Base-by-base conservation (phyloP, 1,140 invertebrate genomes). In the Drosophila teissieri region DNA sequence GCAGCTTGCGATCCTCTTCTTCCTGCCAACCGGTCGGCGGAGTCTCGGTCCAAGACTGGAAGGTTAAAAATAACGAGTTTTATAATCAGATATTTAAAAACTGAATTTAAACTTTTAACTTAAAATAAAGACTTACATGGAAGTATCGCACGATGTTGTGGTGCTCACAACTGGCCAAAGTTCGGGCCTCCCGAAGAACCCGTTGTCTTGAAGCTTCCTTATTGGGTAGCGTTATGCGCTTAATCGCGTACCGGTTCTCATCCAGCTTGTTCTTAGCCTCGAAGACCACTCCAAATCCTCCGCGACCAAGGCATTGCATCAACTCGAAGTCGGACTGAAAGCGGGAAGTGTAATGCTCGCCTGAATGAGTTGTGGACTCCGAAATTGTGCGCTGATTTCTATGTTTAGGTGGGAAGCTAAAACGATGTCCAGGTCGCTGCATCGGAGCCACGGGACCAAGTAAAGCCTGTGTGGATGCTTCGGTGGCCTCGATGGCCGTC, bases 281-380 rank as follows among this genome's bases (percentile, higher is more conserved):
- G 93, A 99, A 99, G 0, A 99, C 98, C 19, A 99, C 95, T 0
- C 98, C 98, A 93, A 99, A 99, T 0, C 98, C 98, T n/a, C 98
- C 98, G 86, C 95, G 95, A 0, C 98, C 98, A 1, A 99, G 93
- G 77, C 96, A 96, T 63, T 95, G 93, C 37, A 98, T 92, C 7
- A 96, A 95, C 31, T 97, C 96, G 93, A 98, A 99, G 85, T 99
- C 98, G 15, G 94, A 95, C 54, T 96, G 93, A 92, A 97, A 99
- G 57, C 97, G 95, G 0, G 92, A 92, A 1, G 57, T 78, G 57
- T 88, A 92, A 15, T 91, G 70, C 17, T 92, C 91, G 3, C 91
- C 85, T 4, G 91, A 92, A 34, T 90, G 75, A 3, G 88, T 58
- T 7, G 85, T 91, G 3, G 91, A 92, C 52, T 92, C 91, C 0